Conservation (phyloP, 2,888 invertebrate genomes). For the Phyllotreta cruciferae region DNA sequence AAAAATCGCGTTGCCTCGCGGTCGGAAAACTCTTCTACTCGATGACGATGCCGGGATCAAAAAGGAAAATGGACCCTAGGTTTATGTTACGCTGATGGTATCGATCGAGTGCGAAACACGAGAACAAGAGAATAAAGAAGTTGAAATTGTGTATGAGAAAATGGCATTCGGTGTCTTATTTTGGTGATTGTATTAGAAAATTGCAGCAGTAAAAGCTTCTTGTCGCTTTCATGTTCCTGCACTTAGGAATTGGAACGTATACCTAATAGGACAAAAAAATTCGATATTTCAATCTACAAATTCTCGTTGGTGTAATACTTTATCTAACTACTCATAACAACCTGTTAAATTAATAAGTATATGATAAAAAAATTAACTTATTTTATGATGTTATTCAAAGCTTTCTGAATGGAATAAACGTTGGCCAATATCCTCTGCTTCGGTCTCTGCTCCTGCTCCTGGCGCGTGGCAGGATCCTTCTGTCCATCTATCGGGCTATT, state of each 20-base stretch:
- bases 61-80: constrained; percentile 9
- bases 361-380: too few species aligned
- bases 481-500: too few species aligned
- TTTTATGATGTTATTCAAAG: too few species aligned
- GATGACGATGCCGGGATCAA: background rate
- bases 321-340: background rate
- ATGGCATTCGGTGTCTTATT: constrained; percentile 19
- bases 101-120: constrained; percentile 23
- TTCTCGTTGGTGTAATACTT: background rate
- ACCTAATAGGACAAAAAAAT: background rate
- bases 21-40: constrained; percentile 1
- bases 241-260: constrained; percentile 6
- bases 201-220: constrained; percentile 16
- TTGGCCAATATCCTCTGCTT: too few species aligned
- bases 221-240: constrained; percentile 6
- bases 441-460: too few species aligned
- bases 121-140: constrained; percentile 20
- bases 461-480: too few species aligned
- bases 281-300: too few species aligned
- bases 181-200: constrained; percentile 20
- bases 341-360: too few species aligned
- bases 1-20: background rate
- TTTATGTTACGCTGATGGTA: constrained; percentile 19
- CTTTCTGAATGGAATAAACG: too few species aligned
- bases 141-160: constrained; percentile 24